phyloP scores from a whole-genome alignment of 2,888 invertebrate species.

The Cabera pusaria region DNA sequence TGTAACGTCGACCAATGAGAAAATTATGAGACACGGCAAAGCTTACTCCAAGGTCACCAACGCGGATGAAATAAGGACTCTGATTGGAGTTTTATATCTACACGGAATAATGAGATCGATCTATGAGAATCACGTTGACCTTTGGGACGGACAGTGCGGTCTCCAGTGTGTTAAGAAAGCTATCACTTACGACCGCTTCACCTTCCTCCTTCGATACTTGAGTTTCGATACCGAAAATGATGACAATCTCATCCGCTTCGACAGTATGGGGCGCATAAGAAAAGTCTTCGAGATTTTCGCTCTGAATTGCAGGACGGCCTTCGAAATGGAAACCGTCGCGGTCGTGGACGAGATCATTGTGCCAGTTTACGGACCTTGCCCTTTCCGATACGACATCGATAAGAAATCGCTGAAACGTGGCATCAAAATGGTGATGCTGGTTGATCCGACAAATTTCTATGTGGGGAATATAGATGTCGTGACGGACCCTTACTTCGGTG shows the following conservation, averaged over 20 bases:
- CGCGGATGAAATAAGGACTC: conserved; percentile 61
- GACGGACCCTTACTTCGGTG: conserved; percentile 59
- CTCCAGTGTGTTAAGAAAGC: conserved; percentile 53
- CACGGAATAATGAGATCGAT: conserved; percentile 71
- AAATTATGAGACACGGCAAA: conserved; percentile 48
- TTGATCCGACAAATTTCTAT: conserved; percentile 70
- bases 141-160: conserved; percentile 66
- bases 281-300: conserved; percentile 74
- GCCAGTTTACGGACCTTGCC: conserved; percentile 70
- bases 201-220: conserved; percentile 63
- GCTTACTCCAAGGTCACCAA: conserved; percentile 41
- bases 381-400: conserved; percentile 67
- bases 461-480: conserved; percentile 70
- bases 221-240: conserved; percentile 57
- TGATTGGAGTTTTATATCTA: conserved; percentile 72
- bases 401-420: conserved; percentile 63
- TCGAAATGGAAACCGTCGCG: conserved; percentile 53
- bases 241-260: conserved; percentile 53
- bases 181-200: conserved; percentile 67
- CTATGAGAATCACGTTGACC: conserved; percentile 60
- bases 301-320: conserved; percentile 66
- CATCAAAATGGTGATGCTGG: conserved; percentile 65
- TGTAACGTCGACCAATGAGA: conserved; percentile 67
- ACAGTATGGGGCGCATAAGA: conserved; percentile 67
- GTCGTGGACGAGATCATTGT: conserved; percentile 73